Evolutionary conservation across 2,797 vertebrate genomes (phyloP), one percentile per base, ranked within the genome.

Genomic region (Trichosurus vulpecula): DNA sequence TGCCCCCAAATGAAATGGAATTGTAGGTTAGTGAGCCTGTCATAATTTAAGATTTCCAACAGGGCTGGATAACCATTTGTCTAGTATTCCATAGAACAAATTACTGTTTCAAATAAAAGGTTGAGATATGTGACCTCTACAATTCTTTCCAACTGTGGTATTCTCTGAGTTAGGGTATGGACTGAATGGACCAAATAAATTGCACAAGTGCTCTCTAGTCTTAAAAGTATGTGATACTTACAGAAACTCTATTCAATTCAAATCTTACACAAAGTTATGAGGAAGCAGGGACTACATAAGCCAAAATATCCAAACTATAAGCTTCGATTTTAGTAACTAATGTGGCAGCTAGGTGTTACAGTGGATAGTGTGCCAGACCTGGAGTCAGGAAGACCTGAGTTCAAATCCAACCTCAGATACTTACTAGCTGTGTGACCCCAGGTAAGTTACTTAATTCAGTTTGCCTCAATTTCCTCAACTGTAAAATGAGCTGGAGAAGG

Each of bases 1-100:
- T 96, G 94, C 92, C 93, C 81, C 97, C 90, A 97, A 96, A 58
- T 93, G 93, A 94, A 94, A 94, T 56, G 96, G 93, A 96, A 97
- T 94, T 95, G 35, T 94, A 57, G 95, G 93, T 92, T 53, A 87
- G 52, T 93, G 93, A 95, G 94, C 55, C 47, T 96, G 95, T 52
- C 91, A 87, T 94, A 90, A 91, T 81, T 47, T 91, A 56, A 95
- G 90, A 97, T 95, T 96, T 96, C 81, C 94, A 95, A 6, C 92
- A 30, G 52, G 92, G 61, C 54, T 96, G 93, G 96, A 96, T 95
- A 93, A 95, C 74, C 41, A 97, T 92, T 58, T 95, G 89, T 95
- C 96, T 94, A 95, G 19, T 10, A 6, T 91, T 93, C 22, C 41
- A 93, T 87, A 93, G 51, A 96, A 66, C 87, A 91, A 61, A 93